Evolutionary conservation across 1,140 invertebrate species (phyloP).

Genomic region (Drosophila pruinosa): DNA sequence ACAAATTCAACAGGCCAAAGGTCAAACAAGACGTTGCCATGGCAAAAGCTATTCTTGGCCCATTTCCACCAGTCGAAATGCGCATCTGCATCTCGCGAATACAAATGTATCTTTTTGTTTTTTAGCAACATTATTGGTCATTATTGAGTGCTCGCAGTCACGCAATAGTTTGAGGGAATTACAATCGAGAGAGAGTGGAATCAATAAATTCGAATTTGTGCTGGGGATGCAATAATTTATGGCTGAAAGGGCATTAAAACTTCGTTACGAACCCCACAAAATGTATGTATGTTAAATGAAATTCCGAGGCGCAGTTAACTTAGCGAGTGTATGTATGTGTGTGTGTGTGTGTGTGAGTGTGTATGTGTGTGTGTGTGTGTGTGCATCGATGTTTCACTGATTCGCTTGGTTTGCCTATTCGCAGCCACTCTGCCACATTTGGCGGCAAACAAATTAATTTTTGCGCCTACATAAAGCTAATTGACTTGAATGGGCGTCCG

Average conservation of each 20-base stretch:
- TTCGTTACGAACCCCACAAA: neutral
- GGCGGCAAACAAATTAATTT: slow-evolving; percentile 77
- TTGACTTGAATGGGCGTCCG: slow-evolving; percentile 61
- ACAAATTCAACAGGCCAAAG: neutral
- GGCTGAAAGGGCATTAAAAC: slow-evolving; percentile 11
- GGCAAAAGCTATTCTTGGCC: neutral
- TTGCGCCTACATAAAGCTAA: slow-evolving; percentile 74
- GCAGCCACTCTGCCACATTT: slow-evolving; percentile 58
- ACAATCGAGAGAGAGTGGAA: neutral
- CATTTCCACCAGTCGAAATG: neutral
- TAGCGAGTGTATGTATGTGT: neutral
- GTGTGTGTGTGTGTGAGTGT: slow-evolving; percentile 9
- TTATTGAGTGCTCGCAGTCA: neutral
- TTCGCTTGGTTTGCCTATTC: slow-evolving; percentile 23
- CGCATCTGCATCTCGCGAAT: neutral
- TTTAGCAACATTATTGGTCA: neutral
- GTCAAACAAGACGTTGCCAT: neutral
- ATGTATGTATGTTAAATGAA: neutral
- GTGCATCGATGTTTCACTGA: neutral
- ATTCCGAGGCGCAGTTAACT: slow-evolving; percentile 32
- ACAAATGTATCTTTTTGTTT: neutral
- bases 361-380: slow-evolving; percentile 2
- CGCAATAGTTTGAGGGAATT: neutral
- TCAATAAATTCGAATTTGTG: neutral
- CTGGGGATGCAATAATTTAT: neutral